A percentile compares a stretch with the other conserved stretches of the same genome.
phyloP scores from a whole-genome alignment of 1,140 invertebrate genomes.

The Drosophila busckii region DNA sequence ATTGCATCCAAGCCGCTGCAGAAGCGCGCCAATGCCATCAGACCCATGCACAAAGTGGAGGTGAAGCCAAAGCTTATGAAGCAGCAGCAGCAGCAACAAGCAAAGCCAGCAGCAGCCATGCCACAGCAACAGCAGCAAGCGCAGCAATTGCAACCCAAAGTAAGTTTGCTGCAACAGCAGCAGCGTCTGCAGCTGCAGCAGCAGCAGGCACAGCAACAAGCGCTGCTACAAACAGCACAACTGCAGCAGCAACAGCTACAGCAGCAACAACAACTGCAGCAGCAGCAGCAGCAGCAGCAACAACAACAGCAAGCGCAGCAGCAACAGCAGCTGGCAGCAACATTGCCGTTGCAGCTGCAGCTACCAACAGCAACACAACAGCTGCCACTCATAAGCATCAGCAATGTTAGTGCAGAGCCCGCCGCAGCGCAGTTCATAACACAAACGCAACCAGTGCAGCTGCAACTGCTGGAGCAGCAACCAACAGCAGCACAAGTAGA shows the following conservation, averaged over 20 bases:
- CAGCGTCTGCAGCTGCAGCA: slow-evolving; percentile 16
- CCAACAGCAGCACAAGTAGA: slow-evolving; percentile 11
- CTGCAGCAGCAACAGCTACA: slow-evolving; percentile 7
- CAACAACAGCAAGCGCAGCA: slow-evolving; percentile 9
- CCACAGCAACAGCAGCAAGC: slow-evolving; percentile 20
- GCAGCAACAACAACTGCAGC: slow-evolving; percentile 15
- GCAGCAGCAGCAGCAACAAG: slow-evolving; percentile 34
- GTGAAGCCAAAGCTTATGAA: slow-evolving; percentile 74
- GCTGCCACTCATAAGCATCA: slow-evolving; percentile 42
- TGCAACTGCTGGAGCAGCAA: slow-evolving; percentile 21
- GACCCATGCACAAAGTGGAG: slow-evolving; percentile 70
- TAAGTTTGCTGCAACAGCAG: slow-evolving; percentile 32
- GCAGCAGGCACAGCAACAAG: slow-evolving; percentile 25
- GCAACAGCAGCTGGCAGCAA: slow-evolving; percentile 16
- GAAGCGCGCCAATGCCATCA: slow-evolving; percentile 63
- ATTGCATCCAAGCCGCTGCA: slow-evolving; percentile 64
- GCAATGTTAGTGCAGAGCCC: slow-evolving; percentile 24
- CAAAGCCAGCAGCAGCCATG: background rate
- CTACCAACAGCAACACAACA: slow-evolving; percentile 24
- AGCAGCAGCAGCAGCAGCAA: slow-evolving; percentile 26
- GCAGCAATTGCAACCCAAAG: slow-evolving; percentile 39
- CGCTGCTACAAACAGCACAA: too few relatives aligned
- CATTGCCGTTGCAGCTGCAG: slow-evolving; percentile 1
- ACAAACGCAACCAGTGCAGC: slow-evolving; percentile 12
- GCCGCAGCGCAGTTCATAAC: slow-evolving; percentile 11